Percentiles rank a stretch among this genome's conserved stretches.
phyloP scores from a whole-genome alignment of 2,797 vertebrate genomes.

The Scleropages formosus region DNA sequence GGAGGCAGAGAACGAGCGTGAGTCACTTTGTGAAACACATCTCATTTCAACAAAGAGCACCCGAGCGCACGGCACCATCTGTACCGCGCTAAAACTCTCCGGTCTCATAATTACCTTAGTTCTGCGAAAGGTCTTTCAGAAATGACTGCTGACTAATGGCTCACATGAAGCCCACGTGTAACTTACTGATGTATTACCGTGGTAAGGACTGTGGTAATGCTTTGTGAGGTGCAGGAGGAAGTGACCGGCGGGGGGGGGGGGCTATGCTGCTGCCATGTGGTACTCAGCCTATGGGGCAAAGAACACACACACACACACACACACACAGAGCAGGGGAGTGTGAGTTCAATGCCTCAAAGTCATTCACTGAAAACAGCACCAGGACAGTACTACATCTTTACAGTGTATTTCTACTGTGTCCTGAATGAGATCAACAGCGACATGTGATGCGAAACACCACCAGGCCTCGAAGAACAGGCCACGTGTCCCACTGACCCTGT shows the following conservation, averaged over 20 bases:
- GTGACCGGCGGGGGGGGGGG: background rate
- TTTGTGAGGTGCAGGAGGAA: background rate
- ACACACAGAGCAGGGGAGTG: no score
- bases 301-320: no score
- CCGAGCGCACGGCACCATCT: background rate
- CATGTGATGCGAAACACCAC: no score
- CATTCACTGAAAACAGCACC: no score
- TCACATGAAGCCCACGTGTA: background rate
- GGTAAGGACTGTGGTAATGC: background rate
- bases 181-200: background rate
- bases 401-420: no score
- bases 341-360: no score
- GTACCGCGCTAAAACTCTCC: background rate
- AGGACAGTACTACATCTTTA: no score
- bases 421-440: no score
- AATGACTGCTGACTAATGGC: background rate
- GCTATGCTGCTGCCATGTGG: no score
- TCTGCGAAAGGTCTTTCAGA: background rate
- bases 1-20: background rate
- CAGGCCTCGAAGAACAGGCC: no score
- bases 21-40: background rate
- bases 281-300: background rate
- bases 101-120: conserved; percentile 4
- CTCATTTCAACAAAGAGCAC: background rate
- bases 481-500: no score